phyloP scores from a whole-genome alignment of 64 coral and sea anemone species.

The Stylophora pistillata region DNA sequence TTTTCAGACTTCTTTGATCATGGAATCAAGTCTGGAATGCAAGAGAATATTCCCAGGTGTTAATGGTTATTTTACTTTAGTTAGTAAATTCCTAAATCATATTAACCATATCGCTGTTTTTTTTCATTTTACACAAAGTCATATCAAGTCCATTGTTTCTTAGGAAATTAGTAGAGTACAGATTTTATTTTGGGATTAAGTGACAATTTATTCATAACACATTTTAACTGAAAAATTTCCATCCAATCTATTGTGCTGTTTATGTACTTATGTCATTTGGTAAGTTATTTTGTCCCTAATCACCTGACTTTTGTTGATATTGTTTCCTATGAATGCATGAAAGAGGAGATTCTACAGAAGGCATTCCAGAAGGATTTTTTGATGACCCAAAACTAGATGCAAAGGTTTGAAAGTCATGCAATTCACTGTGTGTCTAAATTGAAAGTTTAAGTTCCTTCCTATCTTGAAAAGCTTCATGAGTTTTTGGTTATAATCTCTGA shows the following conservation, averaged over 20 bases:
- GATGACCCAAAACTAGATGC: slow-evolving; percentile 99
- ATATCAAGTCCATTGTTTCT: no score
- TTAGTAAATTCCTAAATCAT: background rate
- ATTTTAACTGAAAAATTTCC: no score
- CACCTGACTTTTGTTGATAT: background rate
- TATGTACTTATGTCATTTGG: no score
- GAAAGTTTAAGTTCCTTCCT: no score
- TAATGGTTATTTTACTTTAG: slow-evolving; percentile 19
- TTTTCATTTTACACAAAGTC: background rate
- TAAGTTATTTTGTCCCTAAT: background rate
- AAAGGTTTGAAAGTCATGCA: slow-evolving; percentile 58
- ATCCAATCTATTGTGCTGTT: no score
- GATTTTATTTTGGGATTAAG: no score
- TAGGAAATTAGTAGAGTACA: no score
- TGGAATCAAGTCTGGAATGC: background rate
- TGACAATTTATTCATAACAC: no score
- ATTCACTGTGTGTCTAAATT: no score
- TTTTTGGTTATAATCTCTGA: no score
- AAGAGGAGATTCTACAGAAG: slow-evolving; percentile 56
- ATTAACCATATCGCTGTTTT: background rate
- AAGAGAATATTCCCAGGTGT: slow-evolving; percentile 20
- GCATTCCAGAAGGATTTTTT: slow-evolving; percentile 97
- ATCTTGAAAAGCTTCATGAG: no score
- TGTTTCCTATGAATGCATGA: background rate
- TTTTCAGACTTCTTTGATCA: slow-evolving; percentile 82